Evolutionary conservation across 2,888 invertebrate genomes (phyloP), one percentile per base, ranked within the genome.

Genomic region (Dolichopus griseipennis): DNA sequence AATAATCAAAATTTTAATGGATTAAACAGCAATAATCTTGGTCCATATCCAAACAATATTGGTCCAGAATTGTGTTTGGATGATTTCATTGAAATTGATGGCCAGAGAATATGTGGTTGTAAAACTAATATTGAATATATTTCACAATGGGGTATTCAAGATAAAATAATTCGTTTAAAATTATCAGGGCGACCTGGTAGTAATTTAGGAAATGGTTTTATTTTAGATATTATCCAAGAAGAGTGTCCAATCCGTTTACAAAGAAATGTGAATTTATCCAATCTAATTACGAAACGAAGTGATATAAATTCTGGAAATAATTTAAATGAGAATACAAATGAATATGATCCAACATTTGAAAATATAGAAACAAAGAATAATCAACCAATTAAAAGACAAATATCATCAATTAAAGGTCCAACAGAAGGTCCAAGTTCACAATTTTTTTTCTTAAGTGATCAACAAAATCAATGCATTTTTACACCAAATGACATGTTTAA

Each of bases 61-160:
- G 64, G 10, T 64, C 70, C 0, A 65, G 22, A 41, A 69, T 74
- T 74, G 67, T 87, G 87, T 70, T 73, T 73, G 0, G 79, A 82
- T 18, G 85, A 85, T 9, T 84, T 81, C 72, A 71, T 87, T 3
- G 84, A 86, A 75, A 79, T 87, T 52, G 86, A 86, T 73, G 85
- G 84, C 0, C 83, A 83, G 73, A 78, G 81, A 18, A 80, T 85
- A 66, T 87, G 87, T 73, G 87, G 87, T 1, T 87, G 87, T 72
- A 83, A 82, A 66, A 83, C 82, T 4, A 78, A 79, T 2, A 68
- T 73, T 12, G 68, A 72, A 1, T 75, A 76, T 68, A 76, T 74
- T 10, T 72, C 75, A 0, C 74, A 74, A 64, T 82, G 81, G 79
- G 74, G 71, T 5, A 72, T 77, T n/a, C 75, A 75, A 5, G 77